Percentiles rank a stretch among this genome's conserved stretches.
Evolutionary conservation across 2,888 invertebrate species (phyloP).

Genomic region (Thumatha senex): DNA sequence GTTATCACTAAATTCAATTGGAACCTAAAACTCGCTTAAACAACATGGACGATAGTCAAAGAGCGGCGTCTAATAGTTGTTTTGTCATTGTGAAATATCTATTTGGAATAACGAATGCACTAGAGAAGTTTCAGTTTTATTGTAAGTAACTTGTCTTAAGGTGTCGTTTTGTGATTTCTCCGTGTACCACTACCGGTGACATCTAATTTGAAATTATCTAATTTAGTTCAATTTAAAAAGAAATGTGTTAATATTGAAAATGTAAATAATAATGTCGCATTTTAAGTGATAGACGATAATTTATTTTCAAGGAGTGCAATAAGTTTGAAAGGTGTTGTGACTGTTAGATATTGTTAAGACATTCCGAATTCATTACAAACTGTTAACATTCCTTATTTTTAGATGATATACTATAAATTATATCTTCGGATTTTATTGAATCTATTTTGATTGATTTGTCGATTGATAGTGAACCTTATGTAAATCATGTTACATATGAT

Average conservation of each 20-base stretch:
- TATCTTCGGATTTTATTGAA: conserved; percentile 39
- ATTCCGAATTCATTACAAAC: conserved; percentile 54
- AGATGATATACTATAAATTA: conserved; percentile 35
- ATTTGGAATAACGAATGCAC: conserved; percentile 47
- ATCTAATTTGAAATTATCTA: conserved; percentile 74
- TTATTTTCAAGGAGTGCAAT: conserved; percentile 82
- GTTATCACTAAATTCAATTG: conserved; percentile 40
- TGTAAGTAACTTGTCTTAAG: conserved; percentile 41
- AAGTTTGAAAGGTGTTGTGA: conserved; percentile 80
- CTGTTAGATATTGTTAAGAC: conserved; percentile 68
- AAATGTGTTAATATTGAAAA: conserved; percentile 82
- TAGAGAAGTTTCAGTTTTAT: conserved; percentile 59
- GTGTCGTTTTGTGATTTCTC: conserved; percentile 50
- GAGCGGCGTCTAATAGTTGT: conserved; percentile 33
- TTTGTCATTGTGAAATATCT: conserved; percentile 30
- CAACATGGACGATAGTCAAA: conserved; percentile 35
- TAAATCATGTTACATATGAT: conserved; percentile 72
- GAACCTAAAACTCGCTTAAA: conserved; percentile 44
- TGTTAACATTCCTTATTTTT: conserved; percentile 71
- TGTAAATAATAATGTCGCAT: conserved; percentile 73
- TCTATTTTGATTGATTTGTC: conserved; percentile 33
- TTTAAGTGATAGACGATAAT: conserved; percentile 74
- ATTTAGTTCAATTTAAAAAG: conserved; percentile 75
- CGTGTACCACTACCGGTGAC: conserved; percentile 53
- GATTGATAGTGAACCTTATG: conserved; percentile 55